Evolutionary conservation across 2,888 invertebrate species (phyloP), one percentile per base, ranked within the genome.

Genomic region (Scotopteryx bipunctaria): DNA sequence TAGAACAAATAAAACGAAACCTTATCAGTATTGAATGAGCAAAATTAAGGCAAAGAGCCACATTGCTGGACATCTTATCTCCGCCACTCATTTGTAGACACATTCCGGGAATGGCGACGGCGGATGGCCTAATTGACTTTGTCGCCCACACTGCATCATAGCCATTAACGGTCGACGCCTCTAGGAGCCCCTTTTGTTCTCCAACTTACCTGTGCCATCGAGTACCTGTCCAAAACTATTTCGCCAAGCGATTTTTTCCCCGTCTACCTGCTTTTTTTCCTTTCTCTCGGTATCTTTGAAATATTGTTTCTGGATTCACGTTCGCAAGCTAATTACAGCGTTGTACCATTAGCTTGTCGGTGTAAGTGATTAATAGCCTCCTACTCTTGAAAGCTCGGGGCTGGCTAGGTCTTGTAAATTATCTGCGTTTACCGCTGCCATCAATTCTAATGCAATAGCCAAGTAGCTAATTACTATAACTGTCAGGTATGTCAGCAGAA

Each of bases 101-200:
- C 86, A 86, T 89, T 90, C 89, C 86, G 74, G 88, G 89, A 90
- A 90, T 83, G 81, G 82, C 73, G 86, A 75, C 86, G 85, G 79
- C 86, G 88, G 88, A 89, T 86, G 87, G 79, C 80, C 88, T 90
- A 88, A 89, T 89, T 89, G 89, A 88, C 86, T 83, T 81, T 73
- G 81, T 84, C 88, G 88, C 89, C 90, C 84, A 90, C 89, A 80
- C 85, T 78, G 78, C 76, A 83, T 86, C 80, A 81, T 79, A 81
- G 78, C 82, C 76, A 88, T 87, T 87, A 86, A 78, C 77, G 67
- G 76, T 63, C 73, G 78, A 78, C 83, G 83, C 74, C 79, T 83
- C 81, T 85, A 81, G 78, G 78, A 81, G 79, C 77, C 77, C 83
- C 85, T 84, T 83, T 88, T 89, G 87, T 88, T 85, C 86, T 81